Percentiles rank a stretch among this genome's conserved stretches.
Conservation (phyloP, 2,113 vertebrate genomes). For the Ameiurus melas region DNA sequence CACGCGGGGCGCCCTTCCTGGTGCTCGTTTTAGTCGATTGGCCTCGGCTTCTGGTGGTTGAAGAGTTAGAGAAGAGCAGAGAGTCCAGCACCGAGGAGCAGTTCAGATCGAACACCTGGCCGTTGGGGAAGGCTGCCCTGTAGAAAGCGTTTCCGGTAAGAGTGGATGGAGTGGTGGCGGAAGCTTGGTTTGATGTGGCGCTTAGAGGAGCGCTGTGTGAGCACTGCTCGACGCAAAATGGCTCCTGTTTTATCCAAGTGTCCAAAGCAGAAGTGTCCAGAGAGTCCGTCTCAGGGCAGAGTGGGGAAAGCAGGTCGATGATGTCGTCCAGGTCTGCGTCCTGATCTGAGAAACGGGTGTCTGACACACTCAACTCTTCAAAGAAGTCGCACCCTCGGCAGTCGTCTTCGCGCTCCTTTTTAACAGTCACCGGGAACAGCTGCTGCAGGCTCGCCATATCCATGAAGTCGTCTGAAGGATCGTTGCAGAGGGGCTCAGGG, state of each 20-base stretch:
- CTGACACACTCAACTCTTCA: constrained; percentile 24
- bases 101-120: constrained; percentile 32
- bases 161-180: background rate
- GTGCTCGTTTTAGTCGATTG: constrained; percentile 23
- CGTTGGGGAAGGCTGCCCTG: constrained; percentile 19
- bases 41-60: constrained; percentile 16
- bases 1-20: constrained; percentile 63
- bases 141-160: constrained; percentile 29
- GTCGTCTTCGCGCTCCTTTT: constrained; percentile 72
- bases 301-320: constrained; percentile 65
- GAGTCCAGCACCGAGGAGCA: constrained; percentile 47
- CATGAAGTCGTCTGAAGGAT: constrained; percentile 62
- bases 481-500: constrained; percentile 64
- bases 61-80: constrained; percentile 27
- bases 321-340: constrained; percentile 65
- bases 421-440: constrained; percentile 70
- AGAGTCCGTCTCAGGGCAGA: constrained; percentile 56
- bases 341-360: background rate
- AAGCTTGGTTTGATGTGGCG: constrained; percentile 15
- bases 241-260: constrained; percentile 69
- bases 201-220: constrained; percentile 45
- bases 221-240: constrained; percentile 64
- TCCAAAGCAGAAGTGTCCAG: constrained; percentile 35
- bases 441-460: constrained; percentile 43
- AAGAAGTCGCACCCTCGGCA: constrained; percentile 76